phyloP scores from a whole-genome alignment of 2,888 invertebrate genomes.

The Apeira syringaria region DNA sequence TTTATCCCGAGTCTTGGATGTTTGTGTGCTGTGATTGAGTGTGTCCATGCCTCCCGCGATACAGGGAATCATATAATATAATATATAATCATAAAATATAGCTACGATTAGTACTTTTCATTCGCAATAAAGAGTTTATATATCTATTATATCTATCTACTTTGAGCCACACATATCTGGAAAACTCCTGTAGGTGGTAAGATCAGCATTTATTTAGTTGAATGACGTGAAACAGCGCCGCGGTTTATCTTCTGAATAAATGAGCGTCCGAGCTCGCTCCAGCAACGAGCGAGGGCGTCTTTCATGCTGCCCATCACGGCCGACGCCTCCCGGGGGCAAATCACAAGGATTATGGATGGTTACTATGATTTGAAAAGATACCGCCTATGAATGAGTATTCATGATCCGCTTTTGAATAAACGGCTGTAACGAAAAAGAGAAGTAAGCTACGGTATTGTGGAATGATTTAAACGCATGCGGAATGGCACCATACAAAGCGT shows the following conservation, averaged over 20 bases:
- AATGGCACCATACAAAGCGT: too few species aligned
- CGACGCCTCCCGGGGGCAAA: slow-evolving; percentile 1
- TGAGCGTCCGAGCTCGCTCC: slow-evolving; percentile 9
- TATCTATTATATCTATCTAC: too few species aligned
- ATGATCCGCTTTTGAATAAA: neutral
- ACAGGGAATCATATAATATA: too few species aligned
- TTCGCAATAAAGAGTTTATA: too few species aligned
- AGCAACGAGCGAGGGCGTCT: neutral
- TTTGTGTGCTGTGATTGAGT: too few species aligned
- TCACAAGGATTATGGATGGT: slow-evolving; percentile 5
- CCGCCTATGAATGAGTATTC: neutral
- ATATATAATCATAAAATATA: too few species aligned
- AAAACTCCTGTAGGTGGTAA: slow-evolving; percentile 1
- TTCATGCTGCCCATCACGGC: slow-evolving; percentile 1
- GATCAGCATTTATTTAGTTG: slow-evolving; percentile 10
- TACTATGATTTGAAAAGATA: slow-evolving; percentile 1
- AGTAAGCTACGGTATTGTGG: too few species aligned
- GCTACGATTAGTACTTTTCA: too few species aligned
- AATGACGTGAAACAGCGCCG: slow-evolving; percentile 6
- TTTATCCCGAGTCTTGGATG: too few species aligned
- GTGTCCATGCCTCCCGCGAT: too few species aligned
- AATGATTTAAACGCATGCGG: too few species aligned
- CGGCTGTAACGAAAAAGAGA: neutral
- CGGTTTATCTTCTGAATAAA: slow-evolving; percentile 23
- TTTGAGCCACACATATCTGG: neutral